phyloP scores from a whole-genome alignment of 2,113 vertebrate species.

The Sorex araneus region DNA sequence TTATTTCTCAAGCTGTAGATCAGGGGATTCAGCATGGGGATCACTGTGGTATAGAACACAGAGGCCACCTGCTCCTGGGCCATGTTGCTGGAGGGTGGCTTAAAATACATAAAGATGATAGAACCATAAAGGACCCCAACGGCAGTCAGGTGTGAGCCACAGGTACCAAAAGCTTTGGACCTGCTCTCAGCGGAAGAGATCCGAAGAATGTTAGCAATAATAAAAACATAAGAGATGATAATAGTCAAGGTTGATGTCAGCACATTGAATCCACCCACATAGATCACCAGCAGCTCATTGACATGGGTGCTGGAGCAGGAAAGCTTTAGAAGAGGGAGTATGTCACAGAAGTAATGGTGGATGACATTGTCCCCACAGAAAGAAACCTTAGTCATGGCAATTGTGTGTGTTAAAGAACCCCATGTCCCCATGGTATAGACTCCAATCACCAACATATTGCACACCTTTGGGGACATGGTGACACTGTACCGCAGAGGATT shows the following conservation, averaged over 20 bases:
- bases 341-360: constrained; percentile 71
- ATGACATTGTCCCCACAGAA: constrained; percentile 64
- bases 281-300: neutral
- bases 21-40: neutral
- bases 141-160: constrained; percentile 22
- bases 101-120: constrained; percentile 48
- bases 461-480: constrained; percentile 27
- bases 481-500: constrained; percentile 26
- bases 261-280: neutral
- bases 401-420: neutral
- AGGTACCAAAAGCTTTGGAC: constrained; percentile 32
- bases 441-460: neutral
- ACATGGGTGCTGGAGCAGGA: neutral
- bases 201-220: neutral
- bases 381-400: constrained; percentile 19
- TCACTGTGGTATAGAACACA: neutral
- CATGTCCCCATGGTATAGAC: neutral
- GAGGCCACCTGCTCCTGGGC: neutral
- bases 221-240: constrained; percentile 56
- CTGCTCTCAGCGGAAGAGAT: constrained; percentile 1
- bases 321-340: constrained; percentile 13
- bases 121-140: constrained; percentile 24
- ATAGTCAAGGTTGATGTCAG: neutral
- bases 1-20: constrained; percentile 53
- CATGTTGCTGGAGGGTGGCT: constrained; percentile 1